A percentile compares a stretch with the other conserved stretches of the same genome.
These are phyloP conservation scores for Plemyria rubiginata DNA, from an alignment of 2,888 invertebrate genomes.

Conservation along the genomic window DNA sequence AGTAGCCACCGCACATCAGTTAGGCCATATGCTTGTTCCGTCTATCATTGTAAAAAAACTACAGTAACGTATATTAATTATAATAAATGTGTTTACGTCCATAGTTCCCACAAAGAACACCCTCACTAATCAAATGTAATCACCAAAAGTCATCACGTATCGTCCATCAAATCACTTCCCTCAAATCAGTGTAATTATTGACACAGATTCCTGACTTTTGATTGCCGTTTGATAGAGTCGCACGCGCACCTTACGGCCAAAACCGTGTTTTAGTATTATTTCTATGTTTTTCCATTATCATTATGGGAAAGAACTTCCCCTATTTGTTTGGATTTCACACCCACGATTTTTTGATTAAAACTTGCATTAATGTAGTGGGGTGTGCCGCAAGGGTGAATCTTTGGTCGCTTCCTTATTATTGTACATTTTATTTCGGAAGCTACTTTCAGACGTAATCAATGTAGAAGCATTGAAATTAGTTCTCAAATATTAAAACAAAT, in stretches of 20 bases:
- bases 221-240: slow-evolving; percentile 71
- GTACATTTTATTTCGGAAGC: slow-evolving; percentile 41
- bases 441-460: slow-evolving; percentile 40
- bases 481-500: background rate
- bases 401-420: slow-evolving; percentile 64
- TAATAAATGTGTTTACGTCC: slow-evolving; percentile 20
- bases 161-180: slow-evolving; percentile 60
- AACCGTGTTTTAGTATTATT: slow-evolving; percentile 65
- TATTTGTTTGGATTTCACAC: slow-evolving; percentile 81
- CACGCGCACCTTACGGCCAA: slow-evolving; percentile 61
- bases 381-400: slow-evolving; percentile 75
- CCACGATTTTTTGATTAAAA: slow-evolving; percentile 81
- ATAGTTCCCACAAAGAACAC: slow-evolving; percentile 39
- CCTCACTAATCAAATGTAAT: slow-evolving; percentile 60
- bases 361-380: slow-evolving; percentile 69
- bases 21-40: background rate
- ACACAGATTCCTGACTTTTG: slow-evolving; percentile 62
- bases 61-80: slow-evolving; percentile 24
- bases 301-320: slow-evolving; percentile 80
- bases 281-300: slow-evolving; percentile 77
- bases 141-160: slow-evolving; percentile 58
- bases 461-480: slow-evolving; percentile 28
- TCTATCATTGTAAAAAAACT: background rate
- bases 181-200: slow-evolving; percentile 67
- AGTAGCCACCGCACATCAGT: too few relatives aligned